phyloP scores from a whole-genome alignment of 2,888 invertebrate species.

The Melanchra persicariae region DNA sequence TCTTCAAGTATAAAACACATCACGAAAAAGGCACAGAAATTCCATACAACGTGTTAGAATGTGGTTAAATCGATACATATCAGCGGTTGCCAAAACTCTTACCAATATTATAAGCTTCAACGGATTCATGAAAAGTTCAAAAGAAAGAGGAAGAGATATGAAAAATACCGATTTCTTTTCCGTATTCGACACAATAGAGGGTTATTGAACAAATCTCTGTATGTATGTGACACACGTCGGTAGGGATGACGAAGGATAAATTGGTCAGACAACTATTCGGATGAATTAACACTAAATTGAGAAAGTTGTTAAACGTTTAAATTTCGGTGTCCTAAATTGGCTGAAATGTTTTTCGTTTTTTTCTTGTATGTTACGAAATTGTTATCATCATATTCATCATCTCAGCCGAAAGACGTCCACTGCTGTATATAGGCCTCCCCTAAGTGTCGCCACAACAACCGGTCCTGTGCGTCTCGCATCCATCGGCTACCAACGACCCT shows the following conservation, averaged over 20 bases:
- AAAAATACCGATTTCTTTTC: slow-evolving; percentile 13
- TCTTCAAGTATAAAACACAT: too few relatives aligned
- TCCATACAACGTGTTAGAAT: too few relatives aligned
- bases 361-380: too few relatives aligned
- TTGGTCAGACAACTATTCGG: slow-evolving; percentile 25
- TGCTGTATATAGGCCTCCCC: too few relatives aligned
- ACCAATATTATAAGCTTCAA: not conserved
- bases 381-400: too few relatives aligned
- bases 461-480: too few relatives aligned
- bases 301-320: not conserved
- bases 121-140: slow-evolving; percentile 1
- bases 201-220: slow-evolving; percentile 23
- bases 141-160: not conserved
- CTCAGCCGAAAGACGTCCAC: too few relatives aligned
- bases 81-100: not conserved
- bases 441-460: too few relatives aligned
- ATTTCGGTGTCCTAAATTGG: not conserved
- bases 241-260: slow-evolving; percentile 39
- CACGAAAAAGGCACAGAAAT: too few relatives aligned
- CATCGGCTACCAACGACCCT: too few relatives aligned
- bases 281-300: not conserved
- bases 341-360: too few relatives aligned
- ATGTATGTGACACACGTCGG: slow-evolving; percentile 47
- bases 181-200: slow-evolving; percentile 32
- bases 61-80: too few relatives aligned